Evolutionary conservation across 2,888 invertebrate species (phyloP).

Genomic region (Elysia crispata): DNA sequence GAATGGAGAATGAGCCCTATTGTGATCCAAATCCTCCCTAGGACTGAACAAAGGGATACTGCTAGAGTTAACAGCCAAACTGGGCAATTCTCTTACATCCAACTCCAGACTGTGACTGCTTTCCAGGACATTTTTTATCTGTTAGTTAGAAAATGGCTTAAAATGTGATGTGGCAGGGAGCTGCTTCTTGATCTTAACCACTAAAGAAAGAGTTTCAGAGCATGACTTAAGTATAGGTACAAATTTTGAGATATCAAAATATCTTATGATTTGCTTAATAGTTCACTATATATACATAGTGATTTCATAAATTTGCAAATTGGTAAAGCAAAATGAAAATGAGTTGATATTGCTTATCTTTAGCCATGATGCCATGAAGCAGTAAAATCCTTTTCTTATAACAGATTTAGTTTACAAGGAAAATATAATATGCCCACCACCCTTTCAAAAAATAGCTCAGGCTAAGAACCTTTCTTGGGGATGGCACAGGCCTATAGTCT

Average conservation of each 20-base stretch:
- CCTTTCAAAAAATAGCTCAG: too few species aligned
- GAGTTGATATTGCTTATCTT: too few species aligned
- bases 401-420: too few species aligned
- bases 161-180: too few species aligned
- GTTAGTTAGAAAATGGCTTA: neutral
- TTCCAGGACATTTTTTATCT: constrained; percentile 45
- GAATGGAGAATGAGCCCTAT: constrained; percentile 55
- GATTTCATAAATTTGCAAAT: too few species aligned
- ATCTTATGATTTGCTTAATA: neutral
- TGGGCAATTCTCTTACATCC: constrained; percentile 29
- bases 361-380: too few species aligned
- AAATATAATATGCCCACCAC: too few species aligned
- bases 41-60: constrained; percentile 52
- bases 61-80: constrained; percentile 47
- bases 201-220: neutral
- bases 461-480: constrained; percentile 54
- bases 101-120: constrained; percentile 18
- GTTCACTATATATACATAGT: too few species aligned
- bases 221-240: neutral
- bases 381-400: too few species aligned
- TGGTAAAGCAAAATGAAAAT: too few species aligned
- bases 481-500: constrained; percentile 62
- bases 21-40: constrained; percentile 69
- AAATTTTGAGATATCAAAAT: neutral
- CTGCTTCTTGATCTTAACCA: neutral